phyloP scores from a whole-genome alignment of 2,797 vertebrate species.

The Rhadinocentrus ornatus region DNA sequence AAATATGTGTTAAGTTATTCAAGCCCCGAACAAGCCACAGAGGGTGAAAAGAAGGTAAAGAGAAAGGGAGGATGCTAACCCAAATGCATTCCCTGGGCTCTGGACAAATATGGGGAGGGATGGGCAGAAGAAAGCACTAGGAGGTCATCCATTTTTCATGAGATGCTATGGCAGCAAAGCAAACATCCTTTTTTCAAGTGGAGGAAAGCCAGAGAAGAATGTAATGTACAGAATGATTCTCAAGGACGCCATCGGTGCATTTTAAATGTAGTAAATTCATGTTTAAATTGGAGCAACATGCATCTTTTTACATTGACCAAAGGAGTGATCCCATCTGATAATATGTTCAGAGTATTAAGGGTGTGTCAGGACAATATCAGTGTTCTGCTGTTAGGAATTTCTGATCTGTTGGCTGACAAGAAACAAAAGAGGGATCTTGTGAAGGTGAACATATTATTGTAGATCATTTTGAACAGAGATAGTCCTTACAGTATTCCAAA shows the following conservation, averaged over 20 bases:
- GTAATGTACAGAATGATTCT: conserved; percentile 54
- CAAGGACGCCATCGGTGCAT: conserved; percentile 52
- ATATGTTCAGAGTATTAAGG: conserved; percentile 24
- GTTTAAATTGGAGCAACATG: conserved; percentile 17
- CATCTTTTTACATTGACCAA: conserved; percentile 3
- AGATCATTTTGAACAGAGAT: background rate
- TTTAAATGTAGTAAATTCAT: conserved; percentile 34
- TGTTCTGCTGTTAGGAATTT: conserved; percentile 31
- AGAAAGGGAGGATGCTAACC: conserved; percentile 49
- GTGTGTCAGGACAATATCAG: conserved; percentile 31
- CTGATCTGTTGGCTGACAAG: conserved; percentile 25
- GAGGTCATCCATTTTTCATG: conserved; percentile 84
- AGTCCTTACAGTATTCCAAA: background rate
- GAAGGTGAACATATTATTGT: conserved; percentile 26
- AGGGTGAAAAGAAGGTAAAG: conserved; percentile 9
- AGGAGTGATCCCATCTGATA: conserved; percentile 39
- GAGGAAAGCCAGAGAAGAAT: conserved; percentile 57
- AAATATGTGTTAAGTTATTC: conserved; percentile 83
- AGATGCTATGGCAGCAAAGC: conserved; percentile 74
- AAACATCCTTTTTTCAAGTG: conserved; percentile 72
- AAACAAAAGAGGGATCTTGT: conserved; percentile 5
- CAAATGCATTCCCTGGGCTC: conserved; percentile 67
- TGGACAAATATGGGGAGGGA: conserved; percentile 66
- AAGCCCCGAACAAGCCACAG: conserved; percentile 54
- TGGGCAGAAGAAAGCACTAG: conserved; percentile 68